Percentiles rank a stretch among this genome's conserved stretches.
Conservation (phyloP, 2,888 invertebrate genomes). For the Parnassius mnemosyne region DNA sequence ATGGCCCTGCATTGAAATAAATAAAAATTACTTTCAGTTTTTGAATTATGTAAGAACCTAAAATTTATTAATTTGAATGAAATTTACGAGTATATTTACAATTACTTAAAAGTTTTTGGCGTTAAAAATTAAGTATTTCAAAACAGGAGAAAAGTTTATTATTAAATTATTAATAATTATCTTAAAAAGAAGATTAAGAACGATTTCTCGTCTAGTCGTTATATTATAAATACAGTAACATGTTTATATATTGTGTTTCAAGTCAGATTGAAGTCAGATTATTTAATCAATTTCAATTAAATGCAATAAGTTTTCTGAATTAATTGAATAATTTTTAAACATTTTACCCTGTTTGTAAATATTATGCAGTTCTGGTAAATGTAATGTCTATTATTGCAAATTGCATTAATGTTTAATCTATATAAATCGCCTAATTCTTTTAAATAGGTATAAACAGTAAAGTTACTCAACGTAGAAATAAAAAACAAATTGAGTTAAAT, state of each 20-base stretch:
- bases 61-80: too few relatives aligned
- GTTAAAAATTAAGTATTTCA: constrained; percentile 11
- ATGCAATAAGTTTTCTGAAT: not conserved
- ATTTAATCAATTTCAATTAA: too few relatives aligned
- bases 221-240: not conserved
- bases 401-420: constrained; percentile 51
- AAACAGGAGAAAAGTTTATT: constrained; percentile 5
- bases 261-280: too few relatives aligned
- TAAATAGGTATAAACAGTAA: constrained; percentile 28
- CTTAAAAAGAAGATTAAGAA: not conserved
- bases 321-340: constrained; percentile 26
- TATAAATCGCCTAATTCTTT: constrained; percentile 22
- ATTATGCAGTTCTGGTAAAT: constrained; percentile 42
- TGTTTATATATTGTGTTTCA: constrained; percentile 1
- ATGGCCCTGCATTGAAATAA: too few relatives aligned
- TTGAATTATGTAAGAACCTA: too few relatives aligned
- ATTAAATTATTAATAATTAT: constrained; percentile 5
- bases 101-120: too few relatives aligned
- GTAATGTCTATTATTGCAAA: constrained; percentile 52
- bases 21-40: too few relatives aligned
- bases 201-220: constrained; percentile 22
- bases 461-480: constrained; percentile 2
- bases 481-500: not conserved
- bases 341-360: constrained; percentile 44
- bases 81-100: too few relatives aligned